These are phyloP conservation scores for Drosophila micromelanica DNA, from an alignment of 1,140 invertebrate species.

Conservation along the genomic window DNA sequence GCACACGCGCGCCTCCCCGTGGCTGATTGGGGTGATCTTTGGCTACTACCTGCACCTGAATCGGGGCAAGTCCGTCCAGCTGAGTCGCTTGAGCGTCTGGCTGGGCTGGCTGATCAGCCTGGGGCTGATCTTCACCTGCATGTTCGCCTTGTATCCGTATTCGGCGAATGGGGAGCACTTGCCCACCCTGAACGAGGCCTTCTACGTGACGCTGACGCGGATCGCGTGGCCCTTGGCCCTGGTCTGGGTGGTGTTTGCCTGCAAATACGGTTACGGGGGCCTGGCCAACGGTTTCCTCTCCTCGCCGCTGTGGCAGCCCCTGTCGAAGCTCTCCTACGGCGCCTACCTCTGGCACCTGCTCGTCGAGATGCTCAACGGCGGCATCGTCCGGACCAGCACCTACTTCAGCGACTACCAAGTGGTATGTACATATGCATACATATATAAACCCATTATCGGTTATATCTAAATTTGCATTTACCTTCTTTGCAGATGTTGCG, in stretches of 20 bases:
- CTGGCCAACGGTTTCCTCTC: conserved; percentile 85
- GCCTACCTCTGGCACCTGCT: conserved; percentile 85
- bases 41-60: conserved; percentile 67
- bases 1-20: conserved; percentile 63
- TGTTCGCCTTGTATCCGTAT: conserved; percentile 78
- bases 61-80: conserved; percentile 40
- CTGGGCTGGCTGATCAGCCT: conserved; percentile 65
- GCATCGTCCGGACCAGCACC: conserved; percentile 39
- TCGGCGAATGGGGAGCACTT: conserved; percentile 36
- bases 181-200: conserved; percentile 84
- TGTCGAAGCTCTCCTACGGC: conserved; percentile 85
- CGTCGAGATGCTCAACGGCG: conserved; percentile 50
- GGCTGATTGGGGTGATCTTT: conserved; percentile 71
- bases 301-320: conserved; percentile 85
- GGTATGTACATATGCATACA: conserved; percentile 41
- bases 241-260: conserved; percentile 89
- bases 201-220: conserved; percentile 87
- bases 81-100: conserved; percentile 43
- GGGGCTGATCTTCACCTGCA: conserved; percentile 58
- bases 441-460: too few relatives aligned
- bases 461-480: too few relatives aligned
- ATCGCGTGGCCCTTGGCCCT: conserved; percentile 87
- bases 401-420: conserved; percentile 74
- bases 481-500: conserved; percentile 46
- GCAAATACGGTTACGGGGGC: conserved; percentile 88